A percentile compares a stretch with the other conserved stretches of the same genome.
Conservation (phyloP, 2,113 vertebrate species). For the Saguinus midas region DNA sequence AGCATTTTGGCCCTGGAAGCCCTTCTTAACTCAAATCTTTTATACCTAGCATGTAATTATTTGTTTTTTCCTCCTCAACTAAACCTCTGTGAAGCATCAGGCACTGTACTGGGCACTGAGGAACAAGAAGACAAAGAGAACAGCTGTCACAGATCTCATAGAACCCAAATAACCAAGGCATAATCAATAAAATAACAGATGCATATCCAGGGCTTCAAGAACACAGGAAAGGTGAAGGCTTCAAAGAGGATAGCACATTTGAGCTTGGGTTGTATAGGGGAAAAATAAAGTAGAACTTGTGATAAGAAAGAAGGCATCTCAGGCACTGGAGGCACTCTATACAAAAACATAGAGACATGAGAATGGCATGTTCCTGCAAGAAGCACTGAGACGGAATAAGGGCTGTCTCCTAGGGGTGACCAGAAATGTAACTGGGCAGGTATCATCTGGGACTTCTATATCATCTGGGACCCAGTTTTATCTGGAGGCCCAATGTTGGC, state of each 20-base stretch:
- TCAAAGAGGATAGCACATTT: not conserved
- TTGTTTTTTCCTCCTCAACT: not conserved
- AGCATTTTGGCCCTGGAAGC: not conserved
- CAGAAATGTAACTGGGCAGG: not conserved
- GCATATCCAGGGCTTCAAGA: not conserved
- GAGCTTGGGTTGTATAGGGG: not conserved
- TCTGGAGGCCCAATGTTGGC: not conserved
- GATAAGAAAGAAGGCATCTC: not conserved
- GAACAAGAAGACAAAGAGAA: not conserved
- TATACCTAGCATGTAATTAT: not conserved
- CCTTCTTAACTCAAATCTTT: not conserved
- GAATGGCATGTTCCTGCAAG: not conserved
- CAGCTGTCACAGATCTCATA: not conserved
- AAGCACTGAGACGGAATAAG: not conserved
- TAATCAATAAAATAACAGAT: not conserved
- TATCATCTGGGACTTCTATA: not conserved
- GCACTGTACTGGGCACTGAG: not conserved
- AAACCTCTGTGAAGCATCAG: not conserved
- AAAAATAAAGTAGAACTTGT: not conserved
- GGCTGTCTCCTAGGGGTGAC: not conserved
- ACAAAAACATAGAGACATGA: not conserved
- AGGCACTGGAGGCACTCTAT: not conserved
- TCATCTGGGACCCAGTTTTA: not conserved
- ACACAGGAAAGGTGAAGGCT: not conserved
- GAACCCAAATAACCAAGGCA: not conserved